Base-by-base conservation (phyloP, 2,113 vertebrate species). In the Siphamia tubifer region DNA sequence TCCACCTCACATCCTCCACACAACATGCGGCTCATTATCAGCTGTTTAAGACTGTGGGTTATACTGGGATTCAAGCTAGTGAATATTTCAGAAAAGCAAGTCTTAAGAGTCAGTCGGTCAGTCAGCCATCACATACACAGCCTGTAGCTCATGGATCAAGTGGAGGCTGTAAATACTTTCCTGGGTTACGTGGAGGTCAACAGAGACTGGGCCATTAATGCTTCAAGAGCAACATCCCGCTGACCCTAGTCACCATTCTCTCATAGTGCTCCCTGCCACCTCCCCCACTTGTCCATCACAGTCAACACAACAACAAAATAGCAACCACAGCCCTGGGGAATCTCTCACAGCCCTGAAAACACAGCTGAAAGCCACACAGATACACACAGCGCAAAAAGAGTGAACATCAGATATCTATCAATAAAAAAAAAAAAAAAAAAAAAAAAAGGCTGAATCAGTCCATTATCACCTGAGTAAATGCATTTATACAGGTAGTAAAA, bases 111-210 rank as follows among this genome's bases (percentile, higher is more conserved):
- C 38, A 66, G 36, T 40, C n/a, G n/a, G n/a, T n/a, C n/a, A n/a
- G n/a, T n/a, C n/a, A 6, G 43, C 47, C 54, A 39, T 12, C 55
- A 28, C 56, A 39, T 25, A 8, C n/a, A 16, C n/a, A 9, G 69
- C 71, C 71, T 78, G 55, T 52, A 71, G 81, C 79, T 84, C 86
- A 85, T 82, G 85, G 84, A 86, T 88, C 88, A 88, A 89, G 90
- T 87, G 75, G 70, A 91, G 89, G 90, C 63, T 85, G 84, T 90
- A 91, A 91, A 89, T 89, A 83, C 83, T 88, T 90, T 75, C 53
- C 80, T 58, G 80, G 87, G 81, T 91, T 83, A 84, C 2, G 4
- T n/a, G 34, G 83, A 82, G 90, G 90, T 91, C 88, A 89, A 54
- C 56, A 4, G 66, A 81, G 84, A 83, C 47, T 48, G 15, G 78